Conservation (phyloP, 37 sponge, comb jelly and placozoan genomes). For the Spongia lamella region DNA sequence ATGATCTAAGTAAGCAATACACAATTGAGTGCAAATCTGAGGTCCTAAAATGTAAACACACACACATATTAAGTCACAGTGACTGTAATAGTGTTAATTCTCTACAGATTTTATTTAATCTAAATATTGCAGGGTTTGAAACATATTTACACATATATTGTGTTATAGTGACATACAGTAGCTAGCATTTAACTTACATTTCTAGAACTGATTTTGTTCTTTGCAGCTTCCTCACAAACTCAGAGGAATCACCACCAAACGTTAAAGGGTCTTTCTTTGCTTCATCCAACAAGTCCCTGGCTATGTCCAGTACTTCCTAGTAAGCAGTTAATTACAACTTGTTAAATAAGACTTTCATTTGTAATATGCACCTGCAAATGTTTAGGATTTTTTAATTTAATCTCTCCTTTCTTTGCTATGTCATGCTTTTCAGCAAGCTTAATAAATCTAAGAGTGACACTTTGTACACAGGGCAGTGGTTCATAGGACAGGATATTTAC, state of each 20-base stretch:
- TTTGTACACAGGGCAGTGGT: background rate
- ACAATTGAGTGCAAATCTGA: no score
- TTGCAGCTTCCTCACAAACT: slow-evolving; percentile 63
- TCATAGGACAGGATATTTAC: slow-evolving; percentile 1
- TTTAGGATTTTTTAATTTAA: slow-evolving; percentile 86
- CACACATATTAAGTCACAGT: background rate
- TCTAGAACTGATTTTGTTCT: slow-evolving; percentile 84
- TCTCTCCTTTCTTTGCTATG: slow-evolving; percentile 41
- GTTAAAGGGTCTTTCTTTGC: background rate
- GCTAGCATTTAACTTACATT: slow-evolving; percentile 67
- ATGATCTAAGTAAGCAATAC: no score
- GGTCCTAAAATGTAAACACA: background rate
- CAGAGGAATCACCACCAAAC: slow-evolving; percentile 17
- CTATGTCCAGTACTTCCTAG: slow-evolving; percentile 78
- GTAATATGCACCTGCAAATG: slow-evolving; percentile 77
- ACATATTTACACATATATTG: no score
- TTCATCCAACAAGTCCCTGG: slow-evolving; percentile 61
- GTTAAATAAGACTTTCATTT: no score
- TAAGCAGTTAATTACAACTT: no score
- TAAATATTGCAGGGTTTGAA: no score
- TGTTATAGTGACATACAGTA: background rate
- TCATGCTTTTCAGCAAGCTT: slow-evolving; percentile 70
- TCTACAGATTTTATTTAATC: no score
- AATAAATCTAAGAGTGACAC: slow-evolving; percentile 13
- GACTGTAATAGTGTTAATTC: no score